Conservation (phyloP, 2,797 vertebrate genomes). For the Eulemur coronatus region DNA sequence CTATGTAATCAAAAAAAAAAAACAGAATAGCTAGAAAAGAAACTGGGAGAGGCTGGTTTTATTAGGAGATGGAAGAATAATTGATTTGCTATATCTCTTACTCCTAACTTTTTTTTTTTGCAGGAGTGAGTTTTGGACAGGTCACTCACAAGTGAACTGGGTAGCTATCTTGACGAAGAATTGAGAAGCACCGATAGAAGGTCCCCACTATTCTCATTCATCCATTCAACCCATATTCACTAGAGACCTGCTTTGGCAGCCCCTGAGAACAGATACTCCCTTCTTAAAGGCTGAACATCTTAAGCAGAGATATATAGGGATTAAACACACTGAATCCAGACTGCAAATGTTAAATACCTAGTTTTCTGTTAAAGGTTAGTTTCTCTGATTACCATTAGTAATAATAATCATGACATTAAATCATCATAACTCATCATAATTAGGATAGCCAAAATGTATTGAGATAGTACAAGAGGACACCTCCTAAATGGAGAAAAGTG, state of each 20-base stretch:
- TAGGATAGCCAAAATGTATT: neutral
- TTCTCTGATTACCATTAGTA: neutral
- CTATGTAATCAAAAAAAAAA: conserved; percentile 64
- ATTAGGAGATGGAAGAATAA: conserved; percentile 5
- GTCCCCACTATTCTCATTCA: neutral
- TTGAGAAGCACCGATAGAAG: neutral
- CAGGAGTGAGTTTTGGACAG: neutral
- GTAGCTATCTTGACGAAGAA: neutral
- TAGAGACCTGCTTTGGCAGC: neutral
- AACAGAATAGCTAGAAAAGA: conserved; percentile 57
- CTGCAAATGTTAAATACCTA: neutral
- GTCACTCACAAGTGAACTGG: neutral
- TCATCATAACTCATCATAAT: neutral
- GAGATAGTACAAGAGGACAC: neutral
- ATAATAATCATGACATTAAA: neutral
- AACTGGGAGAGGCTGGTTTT: conserved; percentile 39
- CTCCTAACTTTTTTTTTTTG: neutral
- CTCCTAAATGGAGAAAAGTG: neutral
- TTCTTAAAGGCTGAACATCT: neutral
- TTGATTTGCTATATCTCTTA: neutral
- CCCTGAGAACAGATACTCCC: neutral
- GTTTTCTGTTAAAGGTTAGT: neutral
- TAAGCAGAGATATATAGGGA: neutral
- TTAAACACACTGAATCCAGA: neutral
- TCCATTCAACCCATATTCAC: neutral